Conservation (phyloP, 2,888 invertebrate genomes). For the Platycheirus albimanus region DNA sequence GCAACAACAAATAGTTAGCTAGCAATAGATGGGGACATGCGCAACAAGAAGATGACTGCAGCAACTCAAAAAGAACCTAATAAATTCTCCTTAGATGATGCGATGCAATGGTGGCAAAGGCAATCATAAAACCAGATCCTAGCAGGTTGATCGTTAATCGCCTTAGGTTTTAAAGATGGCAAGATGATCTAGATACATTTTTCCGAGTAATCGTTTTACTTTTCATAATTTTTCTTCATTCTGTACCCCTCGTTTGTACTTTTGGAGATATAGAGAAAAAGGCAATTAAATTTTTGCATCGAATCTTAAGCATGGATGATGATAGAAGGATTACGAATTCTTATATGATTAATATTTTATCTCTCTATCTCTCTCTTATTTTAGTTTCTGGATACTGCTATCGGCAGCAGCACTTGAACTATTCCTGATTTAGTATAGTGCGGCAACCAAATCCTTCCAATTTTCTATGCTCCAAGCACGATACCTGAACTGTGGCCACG, state of each 20-base stretch:
- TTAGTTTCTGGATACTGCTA: too few relatives aligned
- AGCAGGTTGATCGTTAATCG: slow-evolving; percentile 35
- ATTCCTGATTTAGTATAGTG: too few relatives aligned
- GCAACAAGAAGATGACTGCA: slow-evolving; percentile 16
- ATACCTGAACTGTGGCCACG: too few relatives aligned
- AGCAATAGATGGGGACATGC: slow-evolving; percentile 15
- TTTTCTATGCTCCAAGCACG: too few relatives aligned
- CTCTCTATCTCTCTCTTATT: too few relatives aligned
- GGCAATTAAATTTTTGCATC: neutral
- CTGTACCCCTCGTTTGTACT: neutral
- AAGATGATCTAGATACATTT: slow-evolving; percentile 50
- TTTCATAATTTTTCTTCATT: slow-evolving; percentile 24
- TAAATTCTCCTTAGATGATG: slow-evolving; percentile 63
- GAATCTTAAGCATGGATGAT: too few relatives aligned
- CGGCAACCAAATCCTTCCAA: too few relatives aligned
- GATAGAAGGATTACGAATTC: too few relatives aligned
- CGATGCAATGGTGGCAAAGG: too few relatives aligned
- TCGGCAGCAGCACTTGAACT: too few relatives aligned
- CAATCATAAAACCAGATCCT: slow-evolving; percentile 59
- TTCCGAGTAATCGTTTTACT: slow-evolving; percentile 35
- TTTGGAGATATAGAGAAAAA: neutral
- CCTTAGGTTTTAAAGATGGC: slow-evolving; percentile 27
- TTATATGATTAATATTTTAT: too few relatives aligned
- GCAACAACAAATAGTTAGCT: slow-evolving; percentile 29
- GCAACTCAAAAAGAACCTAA: slow-evolving; percentile 33